phyloP scores from a whole-genome alignment of 2,888 invertebrate genomes.

The Agriotes lineatus region DNA sequence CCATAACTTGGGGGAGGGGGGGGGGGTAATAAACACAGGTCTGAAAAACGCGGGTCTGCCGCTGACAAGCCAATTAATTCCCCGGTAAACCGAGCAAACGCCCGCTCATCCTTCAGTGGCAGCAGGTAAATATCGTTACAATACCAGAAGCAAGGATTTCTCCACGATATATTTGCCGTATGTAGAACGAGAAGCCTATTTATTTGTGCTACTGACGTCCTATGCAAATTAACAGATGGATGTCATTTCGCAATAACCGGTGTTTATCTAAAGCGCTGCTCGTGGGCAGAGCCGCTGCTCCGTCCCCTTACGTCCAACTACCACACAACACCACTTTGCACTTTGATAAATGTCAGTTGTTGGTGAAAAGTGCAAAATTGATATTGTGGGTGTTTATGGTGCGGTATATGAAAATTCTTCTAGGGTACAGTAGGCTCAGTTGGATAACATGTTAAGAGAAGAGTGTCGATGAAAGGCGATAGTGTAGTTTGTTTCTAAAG shows the following conservation, averaged over 20 bases:
- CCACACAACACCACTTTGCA: conserved; percentile 9
- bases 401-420: no score
- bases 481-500: no score
- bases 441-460: no score
- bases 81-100: background rate
- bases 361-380: no score
- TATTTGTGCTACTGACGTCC: conserved; percentile 16
- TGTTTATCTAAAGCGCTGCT: conserved; percentile 36
- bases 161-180: background rate
- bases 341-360: background rate
- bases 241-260: conserved; percentile 48
- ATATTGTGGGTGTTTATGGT: no score
- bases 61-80: background rate
- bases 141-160: conserved; percentile 5
- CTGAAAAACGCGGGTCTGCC: no score
- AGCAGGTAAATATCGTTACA: conserved; percentile 1
- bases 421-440: no score
- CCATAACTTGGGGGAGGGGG: no score
- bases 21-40: no score
- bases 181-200: background rate
- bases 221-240: conserved; percentile 49
- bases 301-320: conserved; percentile 4
- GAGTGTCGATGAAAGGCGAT: no score
- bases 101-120: background rate
- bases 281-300: conserved; percentile 1